Conservation (phyloP, 2,797 vertebrate species). For the Intellagama lesueurii region DNA sequence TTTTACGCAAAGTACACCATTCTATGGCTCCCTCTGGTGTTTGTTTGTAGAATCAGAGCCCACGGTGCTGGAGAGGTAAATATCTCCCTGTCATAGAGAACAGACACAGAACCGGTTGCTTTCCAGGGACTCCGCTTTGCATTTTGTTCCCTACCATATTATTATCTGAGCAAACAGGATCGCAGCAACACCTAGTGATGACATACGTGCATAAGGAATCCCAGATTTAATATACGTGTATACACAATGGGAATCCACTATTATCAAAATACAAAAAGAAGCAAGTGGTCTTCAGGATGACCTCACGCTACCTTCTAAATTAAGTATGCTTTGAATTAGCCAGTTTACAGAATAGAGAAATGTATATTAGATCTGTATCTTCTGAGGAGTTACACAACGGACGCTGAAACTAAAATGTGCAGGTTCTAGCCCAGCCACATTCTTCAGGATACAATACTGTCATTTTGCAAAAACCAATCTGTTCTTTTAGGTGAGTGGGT, state of each 20-base stretch:
- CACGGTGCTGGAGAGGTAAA: neutral
- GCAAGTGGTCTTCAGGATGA: neutral
- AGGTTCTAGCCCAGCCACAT: slow-evolving; percentile 2
- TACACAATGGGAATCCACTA: neutral
- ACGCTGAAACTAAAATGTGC: neutral
- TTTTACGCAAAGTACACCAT: slow-evolving; percentile 7
- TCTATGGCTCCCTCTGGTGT: neutral
- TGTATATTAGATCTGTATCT: neutral
- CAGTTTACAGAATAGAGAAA: neutral
- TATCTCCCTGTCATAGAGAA: neutral
- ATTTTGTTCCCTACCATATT: neutral
- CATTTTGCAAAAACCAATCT: neutral
- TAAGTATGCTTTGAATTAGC: slow-evolving; percentile 15
- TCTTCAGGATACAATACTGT: slow-evolving; percentile 4
- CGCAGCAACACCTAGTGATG: slow-evolving; percentile 7
- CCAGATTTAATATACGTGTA: slow-evolving; percentile 4
- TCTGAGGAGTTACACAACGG: neutral
- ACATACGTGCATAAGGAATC: neutral
- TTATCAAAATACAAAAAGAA: neutral
- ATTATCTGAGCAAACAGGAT: neutral
- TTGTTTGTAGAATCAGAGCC: neutral
- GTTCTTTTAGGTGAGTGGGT: neutral
- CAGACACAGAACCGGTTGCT: neutral
- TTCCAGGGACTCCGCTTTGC: neutral
- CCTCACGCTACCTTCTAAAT: slow-evolving; percentile 9